Conservation (phyloP, 2,797 vertebrate genomes). For the Pseudocheirus occidentalis region DNA sequence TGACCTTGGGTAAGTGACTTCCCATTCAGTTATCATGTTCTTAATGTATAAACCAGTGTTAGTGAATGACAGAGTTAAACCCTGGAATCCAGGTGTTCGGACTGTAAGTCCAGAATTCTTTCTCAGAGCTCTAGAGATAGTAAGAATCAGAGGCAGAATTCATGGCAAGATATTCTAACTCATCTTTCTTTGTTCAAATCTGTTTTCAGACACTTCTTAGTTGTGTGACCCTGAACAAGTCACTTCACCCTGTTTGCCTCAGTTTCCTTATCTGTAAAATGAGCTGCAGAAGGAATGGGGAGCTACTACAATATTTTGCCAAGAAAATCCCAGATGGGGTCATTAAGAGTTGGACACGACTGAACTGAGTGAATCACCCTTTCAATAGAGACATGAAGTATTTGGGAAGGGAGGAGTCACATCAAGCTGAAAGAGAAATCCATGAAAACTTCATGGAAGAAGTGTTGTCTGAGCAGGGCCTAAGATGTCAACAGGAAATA, state of each 20-base stretch:
- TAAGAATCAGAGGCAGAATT: neutral
- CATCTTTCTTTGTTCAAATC: neutral
- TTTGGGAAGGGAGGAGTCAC: neutral
- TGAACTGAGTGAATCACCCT: neutral
- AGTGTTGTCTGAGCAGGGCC: neutral
- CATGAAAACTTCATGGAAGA: neutral
- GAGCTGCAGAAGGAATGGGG: neutral
- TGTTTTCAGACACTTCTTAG: neutral
- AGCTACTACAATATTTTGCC: neutral
- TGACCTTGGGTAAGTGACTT: neutral
- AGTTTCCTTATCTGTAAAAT: neutral
- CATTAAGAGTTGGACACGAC: neutral
- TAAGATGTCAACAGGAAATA: neutral
- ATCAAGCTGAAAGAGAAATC: neutral
- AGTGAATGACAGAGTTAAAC: neutral
- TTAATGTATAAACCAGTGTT: neutral
- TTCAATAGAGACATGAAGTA: neutral
- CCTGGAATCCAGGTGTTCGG: neutral
- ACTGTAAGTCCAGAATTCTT: neutral
- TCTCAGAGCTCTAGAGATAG: neutral
- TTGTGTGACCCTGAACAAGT: neutral
- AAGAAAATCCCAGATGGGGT: neutral
- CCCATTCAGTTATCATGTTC: neutral
- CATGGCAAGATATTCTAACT: neutral
- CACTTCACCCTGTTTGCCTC: neutral